Base-by-base conservation (phyloP, 2,888 invertebrate species). In the Dynastes hyllus region DNA sequence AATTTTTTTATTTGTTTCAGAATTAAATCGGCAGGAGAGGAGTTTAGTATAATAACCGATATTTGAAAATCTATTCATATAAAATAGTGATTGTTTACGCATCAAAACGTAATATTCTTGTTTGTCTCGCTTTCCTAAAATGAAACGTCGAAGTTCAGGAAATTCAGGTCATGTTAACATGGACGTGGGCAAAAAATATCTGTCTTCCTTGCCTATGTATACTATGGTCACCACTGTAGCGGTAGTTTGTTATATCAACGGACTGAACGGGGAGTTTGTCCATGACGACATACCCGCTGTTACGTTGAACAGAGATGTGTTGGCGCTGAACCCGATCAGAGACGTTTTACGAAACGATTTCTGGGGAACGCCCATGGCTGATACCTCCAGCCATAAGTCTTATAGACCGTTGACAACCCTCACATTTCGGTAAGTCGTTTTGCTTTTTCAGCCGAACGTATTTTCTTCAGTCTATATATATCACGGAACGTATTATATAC, bases 321-420 rank as follows among this genome's bases (percentile, higher is more conserved):
- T 93, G 70, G 95, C 94, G 0, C 90, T 91, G 75, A 93, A 92
- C 81, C 89, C 92, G 50, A 88, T 94, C 84, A 86, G 90, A 81
- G 91, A 91, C 84, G 90, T 95, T 84, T 93, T 95, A 86, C 90
- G 90, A 84, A 94, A 96, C 88, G 97, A 97, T 89, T 97, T 96
- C 88, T 97, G 96, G 97, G 96, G 96, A n/a, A 95, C 94, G 77
- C 93, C 95, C 51, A 95, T 97, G 95, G 91, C 92, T n/a, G 94
- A 95, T 86, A 90, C 93, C 76, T 92, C 91, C 86, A 96, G 96
- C 85, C 97, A 96, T 90, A 96, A 96, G 90, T 96, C 96, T 76
- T 96, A 96, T 89, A 91, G 96, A 84, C 96, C 97, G 61, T 90
- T 97, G 82, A 96, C 96, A n/a, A 94, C 94, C 71, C 90, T 96